phyloP scores from a whole-genome alignment of 2,113 vertebrate genomes.

The Cyprinodon variegatus region DNA sequence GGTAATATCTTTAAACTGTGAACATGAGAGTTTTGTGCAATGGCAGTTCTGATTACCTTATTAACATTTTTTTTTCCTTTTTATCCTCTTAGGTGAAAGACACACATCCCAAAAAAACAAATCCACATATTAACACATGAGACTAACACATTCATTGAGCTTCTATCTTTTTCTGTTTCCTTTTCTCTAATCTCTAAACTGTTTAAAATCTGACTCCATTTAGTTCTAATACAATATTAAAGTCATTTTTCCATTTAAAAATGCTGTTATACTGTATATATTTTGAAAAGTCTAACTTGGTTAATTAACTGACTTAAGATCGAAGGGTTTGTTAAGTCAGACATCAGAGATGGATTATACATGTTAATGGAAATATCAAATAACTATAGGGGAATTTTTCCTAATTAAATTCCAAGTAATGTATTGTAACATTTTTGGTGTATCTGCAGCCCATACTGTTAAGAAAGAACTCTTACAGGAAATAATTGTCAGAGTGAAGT shows the following conservation, averaged over 20 bases:
- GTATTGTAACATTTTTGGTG: too few species aligned
- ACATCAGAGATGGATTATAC: neutral
- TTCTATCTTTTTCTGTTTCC: conserved; percentile 29
- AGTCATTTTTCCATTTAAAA: neutral
- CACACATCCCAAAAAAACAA: conserved; percentile 37
- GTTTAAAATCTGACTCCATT: conserved; percentile 36
- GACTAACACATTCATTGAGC: neutral
- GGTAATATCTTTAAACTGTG: neutral
- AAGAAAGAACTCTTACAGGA: conserved; percentile 34
- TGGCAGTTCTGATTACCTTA: conserved; percentile 8
- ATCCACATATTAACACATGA: conserved; percentile 35
- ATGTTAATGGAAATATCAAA: too few species aligned
- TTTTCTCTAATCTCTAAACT: conserved; percentile 28
- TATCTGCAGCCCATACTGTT: conserved; percentile 16
- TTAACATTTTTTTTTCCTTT: conserved; percentile 57
- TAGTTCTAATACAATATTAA: conserved; percentile 21
- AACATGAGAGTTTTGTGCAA: conserved; percentile 3
- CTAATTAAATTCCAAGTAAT: neutral
- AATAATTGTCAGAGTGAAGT: neutral
- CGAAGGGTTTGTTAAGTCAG: neutral
- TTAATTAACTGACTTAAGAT: neutral
- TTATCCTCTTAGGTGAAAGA: conserved; percentile 80
- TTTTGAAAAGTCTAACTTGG: neutral
- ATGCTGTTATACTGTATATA: neutral
- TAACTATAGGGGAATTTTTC: neutral